Percentiles rank a stretch among this genome's conserved stretches.
Conservation (phyloP, 2,113 vertebrate genomes). For the Oryzias curvinotus region DNA sequence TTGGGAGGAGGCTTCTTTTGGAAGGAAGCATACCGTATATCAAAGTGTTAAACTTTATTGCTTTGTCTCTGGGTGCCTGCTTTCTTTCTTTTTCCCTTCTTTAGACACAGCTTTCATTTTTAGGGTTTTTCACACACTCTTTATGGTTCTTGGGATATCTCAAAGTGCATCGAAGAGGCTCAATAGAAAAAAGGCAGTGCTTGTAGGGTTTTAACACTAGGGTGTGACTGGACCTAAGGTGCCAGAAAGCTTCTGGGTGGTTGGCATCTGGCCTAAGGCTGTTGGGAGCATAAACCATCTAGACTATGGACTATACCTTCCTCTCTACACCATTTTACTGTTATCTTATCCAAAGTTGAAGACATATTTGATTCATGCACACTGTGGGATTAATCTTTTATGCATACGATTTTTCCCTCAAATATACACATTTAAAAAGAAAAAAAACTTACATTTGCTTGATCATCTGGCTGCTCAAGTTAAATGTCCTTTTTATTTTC, state of each 20-base stretch:
- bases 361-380: too few species aligned
- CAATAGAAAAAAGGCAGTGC: slow-evolving; percentile 12
- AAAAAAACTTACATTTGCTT: too few species aligned
- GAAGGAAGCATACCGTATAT: slow-evolving; percentile 43
- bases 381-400: too few species aligned
- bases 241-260: slow-evolving; percentile 39
- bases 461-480: too few species aligned
- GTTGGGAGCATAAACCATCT: not conserved
- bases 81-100: not conserved
- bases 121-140: slow-evolving; percentile 11
- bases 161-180: slow-evolving; percentile 12
- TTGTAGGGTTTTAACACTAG: slow-evolving; percentile 26
- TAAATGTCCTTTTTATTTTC: not conserved
- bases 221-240: slow-evolving; percentile 42
- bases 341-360: too few species aligned
- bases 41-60: slow-evolving; percentile 36
- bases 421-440: too few species aligned
- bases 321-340: too few species aligned
- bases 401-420: too few species aligned
- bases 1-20: slow-evolving; percentile 16
- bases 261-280: slow-evolving; percentile 19
- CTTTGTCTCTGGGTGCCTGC: not conserved
- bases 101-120: not conserved
- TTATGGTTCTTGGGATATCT: slow-evolving; percentile 12
- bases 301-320: too few species aligned